A percentile compares a stretch with the other conserved stretches of the same genome.
These are phyloP conservation scores for Cassiopea xamachana DNA, from an alignment of 30 jellyfish, hydroid and myxozoan species.

Conservation along the genomic window DNA sequence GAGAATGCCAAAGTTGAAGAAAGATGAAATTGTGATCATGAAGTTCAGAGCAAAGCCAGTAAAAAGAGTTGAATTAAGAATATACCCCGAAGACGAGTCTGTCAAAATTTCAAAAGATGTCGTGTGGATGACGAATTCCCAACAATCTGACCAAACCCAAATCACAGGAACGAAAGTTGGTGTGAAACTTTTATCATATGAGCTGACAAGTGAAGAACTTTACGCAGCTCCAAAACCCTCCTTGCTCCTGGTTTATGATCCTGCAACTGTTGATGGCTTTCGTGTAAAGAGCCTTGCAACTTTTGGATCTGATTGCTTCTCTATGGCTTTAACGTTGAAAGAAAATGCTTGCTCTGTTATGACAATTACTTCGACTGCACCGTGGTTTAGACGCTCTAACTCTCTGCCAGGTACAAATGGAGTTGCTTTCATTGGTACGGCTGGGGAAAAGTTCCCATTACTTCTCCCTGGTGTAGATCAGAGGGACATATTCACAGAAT, in stretches of 20 bases:
- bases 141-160: constrained; percentile 17
- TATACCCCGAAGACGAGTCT: constrained; percentile 67
- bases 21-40: constrained; percentile 26
- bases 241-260: constrained; percentile 63
- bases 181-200: constrained; percentile 58
- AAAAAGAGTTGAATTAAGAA: constrained; percentile 11
- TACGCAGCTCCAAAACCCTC: constrained; percentile 39
- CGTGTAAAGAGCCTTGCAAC: constrained; percentile 29
- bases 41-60: constrained; percentile 57
- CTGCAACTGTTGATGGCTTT: background rate
- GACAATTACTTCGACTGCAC: constrained; percentile 48
- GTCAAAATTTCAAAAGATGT: constrained; percentile 38
- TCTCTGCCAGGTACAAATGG: constrained; percentile 72
- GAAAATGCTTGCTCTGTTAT: constrained; percentile 19
- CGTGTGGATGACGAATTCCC: constrained; percentile 14
- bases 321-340: constrained; percentile 13
- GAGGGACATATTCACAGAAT: constrained; percentile 25
- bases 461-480: constrained; percentile 68
- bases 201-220: constrained; percentile 37
- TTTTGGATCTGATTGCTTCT: constrained; percentile 59
- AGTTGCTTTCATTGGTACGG: constrained; percentile 36
- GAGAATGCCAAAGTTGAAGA: constrained; percentile 62
- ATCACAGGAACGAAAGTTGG: constrained; percentile 59
- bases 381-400: constrained; percentile 55
- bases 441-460: constrained; percentile 56